Percentiles rank a stretch among this genome's conserved stretches.
Conservation (phyloP, 2,888 invertebrate genomes). For the Phrixothrix hirtus region DNA sequence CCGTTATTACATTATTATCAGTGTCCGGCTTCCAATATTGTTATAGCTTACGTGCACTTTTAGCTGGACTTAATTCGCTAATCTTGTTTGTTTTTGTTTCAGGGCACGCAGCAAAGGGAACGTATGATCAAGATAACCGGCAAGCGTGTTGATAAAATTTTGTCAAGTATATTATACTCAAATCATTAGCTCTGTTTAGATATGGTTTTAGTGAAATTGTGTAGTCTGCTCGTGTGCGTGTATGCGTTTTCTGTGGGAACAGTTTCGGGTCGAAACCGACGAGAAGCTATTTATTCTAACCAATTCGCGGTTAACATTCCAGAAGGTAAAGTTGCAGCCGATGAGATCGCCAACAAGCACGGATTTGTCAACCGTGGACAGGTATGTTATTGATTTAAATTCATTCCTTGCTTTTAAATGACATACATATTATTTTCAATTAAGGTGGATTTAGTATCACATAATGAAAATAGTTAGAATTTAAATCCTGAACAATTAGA, state of each 20-base stretch:
- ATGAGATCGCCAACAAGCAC: slow-evolving; percentile 77
- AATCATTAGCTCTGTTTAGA: slow-evolving; percentile 30
- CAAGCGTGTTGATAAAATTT: slow-evolving; percentile 26
- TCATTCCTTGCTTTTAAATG: no score
- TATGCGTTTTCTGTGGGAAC: slow-evolving; percentile 29
- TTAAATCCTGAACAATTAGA: no score
- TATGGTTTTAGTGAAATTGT: slow-evolving; percentile 38
- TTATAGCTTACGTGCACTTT: slow-evolving; percentile 21
- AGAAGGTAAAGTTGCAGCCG: slow-evolving; percentile 69
- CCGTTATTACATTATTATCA: slow-evolving; percentile 26
- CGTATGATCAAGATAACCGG: slow-evolving; percentile 30
- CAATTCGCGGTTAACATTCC: slow-evolving; percentile 87
- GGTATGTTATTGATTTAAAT: slow-evolving; percentile 69
- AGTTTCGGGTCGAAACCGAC: slow-evolving; percentile 21
- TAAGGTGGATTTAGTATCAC: no score
- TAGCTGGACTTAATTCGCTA: slow-evolving; percentile 1
- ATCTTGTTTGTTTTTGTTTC: slow-evolving; percentile 19
- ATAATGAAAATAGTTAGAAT: no score
- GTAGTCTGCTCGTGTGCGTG: slow-evolving; percentile 33
- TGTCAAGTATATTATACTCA: slow-evolving; percentile 26
- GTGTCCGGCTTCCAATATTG: slow-evolving; percentile 21
- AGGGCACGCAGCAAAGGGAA: slow-evolving; percentile 29
- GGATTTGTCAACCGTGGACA: slow-evolving; percentile 87
- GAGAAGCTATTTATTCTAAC: slow-evolving; percentile 68
- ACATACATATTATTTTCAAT: no score